These are phyloP conservation scores for Armadillidium nasatum DNA, from an alignment of 1,140 invertebrate genomes.

Conservation along the genomic window DNA sequence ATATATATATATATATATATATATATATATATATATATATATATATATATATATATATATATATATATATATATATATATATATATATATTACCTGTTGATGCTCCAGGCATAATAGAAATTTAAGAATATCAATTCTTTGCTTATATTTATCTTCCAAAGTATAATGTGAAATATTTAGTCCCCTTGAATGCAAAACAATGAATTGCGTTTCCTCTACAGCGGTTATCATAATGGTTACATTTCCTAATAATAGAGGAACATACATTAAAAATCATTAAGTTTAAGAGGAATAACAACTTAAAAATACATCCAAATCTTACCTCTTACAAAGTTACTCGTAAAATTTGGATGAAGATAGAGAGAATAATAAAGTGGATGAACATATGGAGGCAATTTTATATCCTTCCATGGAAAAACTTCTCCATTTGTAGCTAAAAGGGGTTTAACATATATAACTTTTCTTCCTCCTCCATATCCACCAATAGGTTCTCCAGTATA, in stretches of 20 bases:
- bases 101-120: constrained; percentile 64
- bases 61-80: not conserved
- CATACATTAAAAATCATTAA: not conserved
- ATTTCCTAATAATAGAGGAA: constrained; percentile 60
- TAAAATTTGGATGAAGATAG: constrained; percentile 87
- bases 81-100: constrained; percentile 28
- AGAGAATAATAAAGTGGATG: constrained; percentile 81
- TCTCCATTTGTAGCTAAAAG: constrained; percentile 66
- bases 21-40: constrained; percentile 10
- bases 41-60: constrained; percentile 3
- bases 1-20: not conserved
- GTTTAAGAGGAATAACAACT: too few relatives aligned
- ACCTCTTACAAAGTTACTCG: constrained; percentile 81
- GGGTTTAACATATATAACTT: constrained; percentile 34
- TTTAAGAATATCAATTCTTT: constrained; percentile 58
- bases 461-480: constrained; percentile 32
- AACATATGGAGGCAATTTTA: constrained; percentile 73
- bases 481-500: constrained; percentile 41
- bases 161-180: constrained; percentile 75
- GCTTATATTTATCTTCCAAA: constrained; percentile 59
- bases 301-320: constrained; percentile 36
- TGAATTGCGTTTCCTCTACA: constrained; percentile 75
- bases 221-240: constrained; percentile 63
- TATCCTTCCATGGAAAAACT: constrained; percentile 82
- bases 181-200: constrained; percentile 85